phyloP scores from a whole-genome alignment of 1,140 invertebrate species.

The Cyphomyrmex costatus region DNA sequence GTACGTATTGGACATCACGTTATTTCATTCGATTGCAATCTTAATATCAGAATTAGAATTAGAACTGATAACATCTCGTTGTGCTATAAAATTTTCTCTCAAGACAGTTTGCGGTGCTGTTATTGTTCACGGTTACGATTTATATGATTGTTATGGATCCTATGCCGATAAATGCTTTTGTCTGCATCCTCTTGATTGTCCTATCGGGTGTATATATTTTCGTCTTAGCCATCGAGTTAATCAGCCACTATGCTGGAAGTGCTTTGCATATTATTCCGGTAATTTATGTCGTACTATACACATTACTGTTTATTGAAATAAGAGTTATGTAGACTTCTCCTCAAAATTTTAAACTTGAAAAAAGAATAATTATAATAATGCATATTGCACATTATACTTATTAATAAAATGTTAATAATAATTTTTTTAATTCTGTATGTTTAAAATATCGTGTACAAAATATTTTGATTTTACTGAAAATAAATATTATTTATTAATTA shows the following conservation, averaged over 20 bases:
- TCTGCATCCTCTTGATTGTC: constrained; percentile 75
- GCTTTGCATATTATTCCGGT: constrained; percentile 74
- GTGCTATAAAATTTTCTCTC: background rate
- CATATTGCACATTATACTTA: background rate
- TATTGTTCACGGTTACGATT: constrained; percentile 75
- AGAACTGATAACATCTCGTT: background rate
- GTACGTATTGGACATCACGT: constrained; percentile 62
- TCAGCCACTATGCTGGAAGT: constrained; percentile 74
- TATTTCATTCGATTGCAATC: background rate
- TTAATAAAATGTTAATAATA: background rate
- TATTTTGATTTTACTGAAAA: background rate
- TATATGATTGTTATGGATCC: constrained; percentile 68
- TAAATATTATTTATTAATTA: background rate
- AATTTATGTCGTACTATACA: constrained; percentile 38
- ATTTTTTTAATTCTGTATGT: background rate
- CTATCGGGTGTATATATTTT: constrained; percentile 77
- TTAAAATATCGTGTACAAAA: background rate
- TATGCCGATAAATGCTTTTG: constrained; percentile 45
- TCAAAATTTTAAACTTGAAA: background rate
- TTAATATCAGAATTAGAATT: background rate
- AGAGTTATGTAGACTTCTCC: background rate
- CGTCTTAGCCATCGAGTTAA: constrained; percentile 76
- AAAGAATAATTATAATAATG: background rate
- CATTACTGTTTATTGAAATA: background rate
- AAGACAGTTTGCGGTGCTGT: constrained; percentile 68